Evolutionary conservation across 1,140 invertebrate species (phyloP).

Genomic region (Drosophila sproati): DNA sequence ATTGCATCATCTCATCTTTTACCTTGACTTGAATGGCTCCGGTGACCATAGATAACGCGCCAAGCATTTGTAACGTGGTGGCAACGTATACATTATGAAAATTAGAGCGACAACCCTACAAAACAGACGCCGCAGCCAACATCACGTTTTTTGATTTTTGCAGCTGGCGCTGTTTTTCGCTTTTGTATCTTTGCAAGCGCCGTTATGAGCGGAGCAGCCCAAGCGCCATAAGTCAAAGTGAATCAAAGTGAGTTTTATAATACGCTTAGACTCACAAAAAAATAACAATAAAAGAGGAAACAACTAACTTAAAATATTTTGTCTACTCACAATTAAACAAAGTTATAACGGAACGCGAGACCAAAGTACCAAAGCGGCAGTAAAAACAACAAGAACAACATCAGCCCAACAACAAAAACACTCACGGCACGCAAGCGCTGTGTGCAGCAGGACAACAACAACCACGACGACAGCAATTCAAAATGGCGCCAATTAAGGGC

Average conservation of each 20-base stretch:
- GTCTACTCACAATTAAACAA: slow-evolving; percentile 14
- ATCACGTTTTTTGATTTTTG: slow-evolving; percentile 40
- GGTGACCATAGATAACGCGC: neutral
- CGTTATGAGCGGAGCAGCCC: slow-evolving; percentile 62
- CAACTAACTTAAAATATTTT: slow-evolving; percentile 9
- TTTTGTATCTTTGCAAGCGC: slow-evolving; percentile 67
- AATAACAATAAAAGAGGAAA: slow-evolving; percentile 13
- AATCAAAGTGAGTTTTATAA: slow-evolving; percentile 48
- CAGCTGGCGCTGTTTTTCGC: slow-evolving; percentile 58
- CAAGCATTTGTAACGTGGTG: neutral
- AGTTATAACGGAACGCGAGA: slow-evolving; percentile 22
- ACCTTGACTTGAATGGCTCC: neutral
- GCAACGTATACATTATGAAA: slow-evolving; percentile 9
- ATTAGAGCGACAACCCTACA: slow-evolving; percentile 35
- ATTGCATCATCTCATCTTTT: neutral
- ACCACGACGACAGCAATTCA: slow-evolving; percentile 48
- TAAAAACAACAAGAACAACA: slow-evolving; percentile 25
- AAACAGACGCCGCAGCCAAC: slow-evolving; percentile 49
- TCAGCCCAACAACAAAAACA: slow-evolving; percentile 2
- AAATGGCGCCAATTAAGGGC: slow-evolving; percentile 83
- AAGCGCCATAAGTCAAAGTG: slow-evolving; percentile 52
- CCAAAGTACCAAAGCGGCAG: slow-evolving; percentile 42
- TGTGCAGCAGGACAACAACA: slow-evolving; percentile 46
- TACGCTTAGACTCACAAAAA: slow-evolving; percentile 22
- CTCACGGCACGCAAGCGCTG: slow-evolving; percentile 38